Percentiles rank a stretch among this genome's conserved stretches.
phyloP scores from a whole-genome alignment of 2,113 vertebrate genomes.

The Malurus melanocephalus region DNA sequence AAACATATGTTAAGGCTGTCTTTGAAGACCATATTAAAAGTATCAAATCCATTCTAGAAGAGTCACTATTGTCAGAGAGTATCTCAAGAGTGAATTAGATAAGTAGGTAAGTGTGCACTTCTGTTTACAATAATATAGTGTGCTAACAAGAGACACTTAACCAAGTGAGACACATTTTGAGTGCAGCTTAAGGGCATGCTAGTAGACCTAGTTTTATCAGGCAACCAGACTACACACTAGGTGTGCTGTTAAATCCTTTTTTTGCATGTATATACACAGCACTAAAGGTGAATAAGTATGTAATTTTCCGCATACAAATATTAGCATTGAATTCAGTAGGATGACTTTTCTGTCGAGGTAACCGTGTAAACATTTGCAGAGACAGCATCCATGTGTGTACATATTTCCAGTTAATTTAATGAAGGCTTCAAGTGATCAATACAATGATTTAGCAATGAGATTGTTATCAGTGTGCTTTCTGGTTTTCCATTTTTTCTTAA shows the following conservation, averaged over 20 bases:
- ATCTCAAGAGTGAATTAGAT: neutral
- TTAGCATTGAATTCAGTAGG: neutral
- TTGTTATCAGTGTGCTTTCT: neutral
- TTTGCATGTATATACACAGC: neutral
- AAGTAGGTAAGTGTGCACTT: neutral
- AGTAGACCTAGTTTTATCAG: neutral
- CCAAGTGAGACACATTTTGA: neutral
- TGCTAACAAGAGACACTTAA: neutral
- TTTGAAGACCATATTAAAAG: neutral
- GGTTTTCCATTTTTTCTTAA: neutral
- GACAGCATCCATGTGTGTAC: neutral
- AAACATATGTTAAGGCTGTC: neutral
- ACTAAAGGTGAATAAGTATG: neutral
- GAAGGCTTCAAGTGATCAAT: neutral
- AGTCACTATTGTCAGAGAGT: neutral
- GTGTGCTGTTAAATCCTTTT: neutral
- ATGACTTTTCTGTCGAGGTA: neutral
- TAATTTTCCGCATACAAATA: neutral
- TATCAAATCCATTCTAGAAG: neutral
- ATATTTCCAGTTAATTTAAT: neutral
- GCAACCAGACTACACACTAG: neutral
- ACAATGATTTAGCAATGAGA: neutral
- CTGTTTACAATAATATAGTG: neutral
- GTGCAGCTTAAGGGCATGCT: neutral
- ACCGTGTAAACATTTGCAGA: neutral